Evolutionary conservation across 2,113 vertebrate genomes (phyloP), one percentile per base, ranked within the genome.

Genomic region (Diphyllodes magnificus): DNA sequence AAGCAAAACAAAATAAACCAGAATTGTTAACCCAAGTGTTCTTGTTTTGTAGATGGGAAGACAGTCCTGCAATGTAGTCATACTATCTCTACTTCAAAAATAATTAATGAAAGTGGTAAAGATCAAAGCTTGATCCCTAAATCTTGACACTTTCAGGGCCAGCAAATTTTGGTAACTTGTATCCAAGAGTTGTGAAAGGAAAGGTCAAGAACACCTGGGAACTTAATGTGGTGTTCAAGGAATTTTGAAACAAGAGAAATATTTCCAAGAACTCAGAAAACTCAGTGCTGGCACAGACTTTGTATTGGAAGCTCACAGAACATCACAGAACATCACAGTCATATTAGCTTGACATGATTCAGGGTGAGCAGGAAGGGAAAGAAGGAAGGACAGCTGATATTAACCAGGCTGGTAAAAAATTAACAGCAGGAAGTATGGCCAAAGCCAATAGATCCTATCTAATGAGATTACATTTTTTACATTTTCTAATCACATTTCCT

Each of bases 401-500:
- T 94, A 95, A 88, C 80, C 95, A 97, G 88, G 88, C 54, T 70
- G 83, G 79, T 88, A 50, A 90, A 83, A 37, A 90, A 95, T 81
- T 95, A 94, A 86, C 60, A 78, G 64, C 76, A 92, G 92, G 92
- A 95, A 96, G 84, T 70, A 95, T 6, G 9, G 68, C 39, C 64
- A 90, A 93, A 77, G 50, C 71, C 71, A 92, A 84, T 84, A 95
- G 81, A 93, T 79, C 44, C 84, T 60, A 91, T 21, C 65, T 96
- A 96, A 96, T 22, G 28, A 90, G 61, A 94, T 94, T 90, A 93
- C 19, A 78, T 49, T 88, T 96, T 92, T 88, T 78, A 94, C 39
- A 75, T 97, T 93, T 92, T 92, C 72, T 94, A 94, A 97, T 83
- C 44, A 63, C 50, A 94, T 95, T 90, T 93, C 92, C 92, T 93